Base-by-base conservation (phyloP, 92 coral and sea anemone species). In the Porites rus region DNA sequence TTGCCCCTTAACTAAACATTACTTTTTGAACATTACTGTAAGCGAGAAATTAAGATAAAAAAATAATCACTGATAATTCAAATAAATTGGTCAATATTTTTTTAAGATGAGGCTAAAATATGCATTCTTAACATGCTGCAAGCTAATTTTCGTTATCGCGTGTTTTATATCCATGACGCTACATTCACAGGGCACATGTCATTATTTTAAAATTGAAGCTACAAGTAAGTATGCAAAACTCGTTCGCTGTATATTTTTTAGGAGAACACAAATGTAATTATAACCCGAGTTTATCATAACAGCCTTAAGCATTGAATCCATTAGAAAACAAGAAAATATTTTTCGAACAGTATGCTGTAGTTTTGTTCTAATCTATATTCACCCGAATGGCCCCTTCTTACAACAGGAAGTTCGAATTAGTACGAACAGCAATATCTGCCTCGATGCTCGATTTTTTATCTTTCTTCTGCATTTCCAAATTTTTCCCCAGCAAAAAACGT, bases 391-490 rank as follows among this genome's bases (percentile, higher is more conserved):
- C 64, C 31, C 11, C 8, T 51, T 74, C 22, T 24, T 17, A 67
- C 20, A 79, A 79, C 84, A 79, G 84, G 84, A 79, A 79, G 84
- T 79, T 9, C 14, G 6, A 59, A 25, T 20, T 14, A 51, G 61
- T 65, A 51, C 25, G 75, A 79, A 52, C 13, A 74, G 31, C 78
- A 74, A 74, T 74, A 74, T 67, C 61, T 79, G 20, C 22, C 22
- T 66, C 56, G 13, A 46, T 8, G 50, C 83, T 46, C n/a, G 28
- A 46, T 60, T 17, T 51, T 51, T 51, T 18, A 3, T 4, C 61
- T 38, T 38, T 38, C 58, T 28, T 22, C 28, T 43, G 60, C 20
- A 1, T 20, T 4, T 51, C 10, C 74, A 66, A 65, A 46, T 79
- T 19, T 79, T 79, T 38, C 51, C 24, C 14, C 9, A 6, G 7